Conservation (phyloP, 2,797 vertebrate genomes). For the Oceanodroma leucorhoa region DNA sequence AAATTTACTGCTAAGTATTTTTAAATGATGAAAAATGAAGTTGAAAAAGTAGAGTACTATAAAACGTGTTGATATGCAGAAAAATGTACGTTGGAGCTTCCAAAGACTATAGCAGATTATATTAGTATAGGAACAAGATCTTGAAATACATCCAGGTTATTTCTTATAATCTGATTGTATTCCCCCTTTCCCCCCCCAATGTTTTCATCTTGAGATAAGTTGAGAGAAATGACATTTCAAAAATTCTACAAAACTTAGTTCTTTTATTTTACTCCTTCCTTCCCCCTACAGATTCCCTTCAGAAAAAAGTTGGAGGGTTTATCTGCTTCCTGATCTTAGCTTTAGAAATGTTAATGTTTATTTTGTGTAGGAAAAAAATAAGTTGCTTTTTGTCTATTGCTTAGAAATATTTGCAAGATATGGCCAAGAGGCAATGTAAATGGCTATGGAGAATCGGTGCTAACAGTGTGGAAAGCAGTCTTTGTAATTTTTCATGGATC, state of each 20-base stretch:
- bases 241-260: neutral
- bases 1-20: conserved; percentile 12
- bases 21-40: neutral
- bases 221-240: neutral
- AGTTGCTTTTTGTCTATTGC: neutral
- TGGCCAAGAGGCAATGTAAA: neutral
- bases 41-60: neutral
- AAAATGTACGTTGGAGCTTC: neutral
- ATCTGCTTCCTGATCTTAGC: neutral
- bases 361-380: neutral
- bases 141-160: neutral
- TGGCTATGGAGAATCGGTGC: neutral
- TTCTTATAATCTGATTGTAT: neutral
- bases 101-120: neutral
- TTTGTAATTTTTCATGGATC: neutral
- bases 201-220: neutral
- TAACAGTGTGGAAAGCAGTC: neutral
- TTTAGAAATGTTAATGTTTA: neutral
- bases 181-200: neutral
- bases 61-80: neutral
- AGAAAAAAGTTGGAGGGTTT: neutral
- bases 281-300: neutral
- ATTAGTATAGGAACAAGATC: neutral
- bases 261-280: neutral
- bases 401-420: neutral